Conservation (phyloP, 30 jellyfish, hydroid and myxozoan species). For the Aurelia aurita complex sp. Pacific region DNA sequence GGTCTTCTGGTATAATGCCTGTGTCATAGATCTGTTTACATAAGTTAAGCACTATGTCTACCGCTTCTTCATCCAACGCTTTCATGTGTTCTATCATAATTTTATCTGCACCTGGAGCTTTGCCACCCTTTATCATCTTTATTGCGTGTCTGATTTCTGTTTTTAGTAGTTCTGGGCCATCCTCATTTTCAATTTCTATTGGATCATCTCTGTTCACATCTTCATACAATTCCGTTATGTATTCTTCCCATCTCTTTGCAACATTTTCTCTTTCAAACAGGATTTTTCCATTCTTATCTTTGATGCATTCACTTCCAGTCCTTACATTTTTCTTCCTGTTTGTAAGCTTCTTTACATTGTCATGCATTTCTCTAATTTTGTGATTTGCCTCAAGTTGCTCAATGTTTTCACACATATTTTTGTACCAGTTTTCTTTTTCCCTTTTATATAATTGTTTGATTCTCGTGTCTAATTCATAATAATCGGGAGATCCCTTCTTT, state of each 20-base stretch:
- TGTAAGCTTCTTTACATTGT: too few species aligned
- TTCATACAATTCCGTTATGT: neutral
- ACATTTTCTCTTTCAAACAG: neutral
- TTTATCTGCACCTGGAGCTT: constrained; percentile 10
- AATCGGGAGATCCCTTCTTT: neutral
- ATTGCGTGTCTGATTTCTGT: neutral
- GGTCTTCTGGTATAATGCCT: constrained; percentile 11
- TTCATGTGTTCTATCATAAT: constrained; percentile 4
- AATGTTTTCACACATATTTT: too few species aligned
- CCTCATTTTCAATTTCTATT: neutral
- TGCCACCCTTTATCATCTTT: neutral
- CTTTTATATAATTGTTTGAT: too few species aligned
- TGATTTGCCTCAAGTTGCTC: too few species aligned
- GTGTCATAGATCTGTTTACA: constrained; percentile 8
- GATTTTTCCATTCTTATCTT: neutral
- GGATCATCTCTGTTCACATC: neutral
- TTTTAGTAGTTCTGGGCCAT: neutral
- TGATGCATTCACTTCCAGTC: neutral
- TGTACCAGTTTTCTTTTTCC: too few species aligned
- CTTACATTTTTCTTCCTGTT: too few species aligned
- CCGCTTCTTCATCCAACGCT: constrained; percentile 13
- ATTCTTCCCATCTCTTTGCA: neutral
- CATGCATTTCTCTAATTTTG: too few species aligned
- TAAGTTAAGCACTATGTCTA: neutral
- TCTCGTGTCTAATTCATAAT: neutral